Evolutionary conservation across 2,797 vertebrate species (phyloP), one percentile per base, ranked within the genome.

Genomic region (Tangara arthus): DNA sequence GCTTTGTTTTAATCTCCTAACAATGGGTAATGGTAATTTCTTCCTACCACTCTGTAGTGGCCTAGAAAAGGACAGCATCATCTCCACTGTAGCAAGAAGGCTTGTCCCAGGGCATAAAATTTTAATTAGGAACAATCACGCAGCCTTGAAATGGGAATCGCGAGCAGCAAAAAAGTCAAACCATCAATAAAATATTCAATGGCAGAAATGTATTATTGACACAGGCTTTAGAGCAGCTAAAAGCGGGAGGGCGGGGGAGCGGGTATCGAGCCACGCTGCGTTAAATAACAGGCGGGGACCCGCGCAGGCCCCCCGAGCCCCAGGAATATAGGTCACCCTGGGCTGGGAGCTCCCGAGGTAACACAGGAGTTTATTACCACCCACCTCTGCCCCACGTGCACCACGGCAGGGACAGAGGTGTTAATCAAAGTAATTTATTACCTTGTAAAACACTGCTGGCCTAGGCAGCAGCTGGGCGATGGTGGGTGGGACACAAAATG

Each of bases 111-210:
- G 93, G 91, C 94, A 97, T 97, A 84, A 96, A 97, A 96, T 94
- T 96, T 97, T 97, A 96, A 97, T 97, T 96, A 96, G 95, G 93
- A 96, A 92, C 95, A 95, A 97, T 96, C 96, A 95, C 18, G 79
- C 95, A 95, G 95, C 93, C 95, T 96, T 87, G 84, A 96, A 97
- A 96, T 85, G 93, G 95, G 95, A 95, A 96, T 92, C 86, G 95
- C 10, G 76, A 95, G 93, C 93, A 82, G 95, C 87, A 88, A 92
- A 88, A 94, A 89, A 94, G 90, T 91, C 95, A 96, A 97, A 79
- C 95, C 96, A 96, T 97, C 95, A 97, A 97, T 97, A 97, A 97
- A 97, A 97, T 96, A 97, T 97, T 97, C 93, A 95, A 91, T 96
- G 94, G 94, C 91, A 95, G 96, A 93, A 92, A 95, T 97, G 91